phyloP scores from a whole-genome alignment of 1,140 invertebrate species.

The Centruroides sculpturatus region DNA sequence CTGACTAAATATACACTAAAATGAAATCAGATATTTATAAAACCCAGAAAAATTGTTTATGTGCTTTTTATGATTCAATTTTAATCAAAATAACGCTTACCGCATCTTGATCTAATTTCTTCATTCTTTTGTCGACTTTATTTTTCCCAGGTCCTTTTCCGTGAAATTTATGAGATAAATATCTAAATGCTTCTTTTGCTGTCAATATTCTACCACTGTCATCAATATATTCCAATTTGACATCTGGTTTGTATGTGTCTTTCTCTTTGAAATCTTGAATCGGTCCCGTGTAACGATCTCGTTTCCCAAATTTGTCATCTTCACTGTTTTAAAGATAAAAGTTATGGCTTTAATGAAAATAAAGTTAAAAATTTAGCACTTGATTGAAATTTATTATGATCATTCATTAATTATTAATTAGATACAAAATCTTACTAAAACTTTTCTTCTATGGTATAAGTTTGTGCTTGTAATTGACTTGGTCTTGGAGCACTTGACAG shows the following conservation, averaged over 20 bases:
- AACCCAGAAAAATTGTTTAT: no score
- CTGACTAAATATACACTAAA: no score
- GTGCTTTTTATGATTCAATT: no score
- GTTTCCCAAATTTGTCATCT: conserved; percentile 49
- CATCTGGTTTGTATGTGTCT: conserved; percentile 78
- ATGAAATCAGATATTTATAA: no score
- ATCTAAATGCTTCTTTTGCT: conserved; percentile 87
- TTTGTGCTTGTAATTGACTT: conserved; percentile 65
- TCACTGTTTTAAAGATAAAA: conserved; percentile 39
- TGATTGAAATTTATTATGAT: no score
- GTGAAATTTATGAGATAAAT: conserved; percentile 82
- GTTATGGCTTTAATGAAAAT: no score
- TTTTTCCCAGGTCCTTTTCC: conserved; percentile 98
- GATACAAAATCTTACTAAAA: conserved; percentile 16
- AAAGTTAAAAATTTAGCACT: no score
- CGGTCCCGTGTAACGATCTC: conserved; percentile 70
- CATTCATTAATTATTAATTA: no score
- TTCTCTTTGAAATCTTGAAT: conserved; percentile 90
- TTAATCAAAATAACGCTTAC: conserved; percentile 32
- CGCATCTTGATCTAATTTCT: conserved; percentile 86
- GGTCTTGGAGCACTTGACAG: conserved; percentile 48
- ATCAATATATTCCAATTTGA: conserved; percentile 96
- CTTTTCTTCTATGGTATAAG: conserved; percentile 97
- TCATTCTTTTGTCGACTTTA: conserved; percentile 92
- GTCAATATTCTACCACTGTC: conserved; percentile 79